phyloP scores from a whole-genome alignment of 2,113 vertebrate species.

The Syrmaticus mikado region DNA sequence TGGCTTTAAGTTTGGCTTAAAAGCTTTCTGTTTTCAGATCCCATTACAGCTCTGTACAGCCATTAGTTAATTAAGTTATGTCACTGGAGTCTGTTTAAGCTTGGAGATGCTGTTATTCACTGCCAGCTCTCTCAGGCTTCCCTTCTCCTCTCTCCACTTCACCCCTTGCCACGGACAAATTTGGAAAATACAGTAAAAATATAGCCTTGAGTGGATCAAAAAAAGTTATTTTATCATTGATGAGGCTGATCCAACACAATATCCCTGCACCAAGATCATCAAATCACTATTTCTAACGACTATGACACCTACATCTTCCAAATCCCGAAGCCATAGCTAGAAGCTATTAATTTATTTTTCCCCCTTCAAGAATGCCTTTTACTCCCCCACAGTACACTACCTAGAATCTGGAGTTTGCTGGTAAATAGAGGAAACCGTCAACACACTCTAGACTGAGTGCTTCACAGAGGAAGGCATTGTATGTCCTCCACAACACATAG shows the following conservation, averaged over 20 bases:
- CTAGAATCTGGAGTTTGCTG: background rate
- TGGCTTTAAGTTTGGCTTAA: slow-evolving; percentile 70
- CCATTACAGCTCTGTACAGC: slow-evolving; percentile 53
- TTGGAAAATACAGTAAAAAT: slow-evolving; percentile 26
- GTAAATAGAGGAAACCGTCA: background rate
- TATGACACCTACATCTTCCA: background rate
- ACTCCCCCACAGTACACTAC: background rate
- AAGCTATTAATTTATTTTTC: background rate
- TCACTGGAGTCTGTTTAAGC: slow-evolving; percentile 45
- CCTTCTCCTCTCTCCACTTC: background rate
- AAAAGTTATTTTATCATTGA: background rate
- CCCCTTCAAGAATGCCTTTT: background rate
- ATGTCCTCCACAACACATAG: background rate
- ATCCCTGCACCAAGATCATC: background rate
- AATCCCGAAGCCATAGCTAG: background rate
- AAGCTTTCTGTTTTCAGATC: slow-evolving; percentile 63
- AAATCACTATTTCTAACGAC: background rate
- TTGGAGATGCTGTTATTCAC: slow-evolving; percentile 43
- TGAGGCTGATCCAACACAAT: background rate
- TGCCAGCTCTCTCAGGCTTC: slow-evolving; percentile 31
- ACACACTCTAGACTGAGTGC: background rate
- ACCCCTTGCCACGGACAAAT: background rate
- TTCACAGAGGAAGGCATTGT: background rate
- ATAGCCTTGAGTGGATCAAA: background rate
- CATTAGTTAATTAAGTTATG: slow-evolving; percentile 79